Percentiles rank a stretch among this genome's conserved stretches.
Conservation (phyloP, 2,888 invertebrate genomes). For the Isoperla grammatica region DNA sequence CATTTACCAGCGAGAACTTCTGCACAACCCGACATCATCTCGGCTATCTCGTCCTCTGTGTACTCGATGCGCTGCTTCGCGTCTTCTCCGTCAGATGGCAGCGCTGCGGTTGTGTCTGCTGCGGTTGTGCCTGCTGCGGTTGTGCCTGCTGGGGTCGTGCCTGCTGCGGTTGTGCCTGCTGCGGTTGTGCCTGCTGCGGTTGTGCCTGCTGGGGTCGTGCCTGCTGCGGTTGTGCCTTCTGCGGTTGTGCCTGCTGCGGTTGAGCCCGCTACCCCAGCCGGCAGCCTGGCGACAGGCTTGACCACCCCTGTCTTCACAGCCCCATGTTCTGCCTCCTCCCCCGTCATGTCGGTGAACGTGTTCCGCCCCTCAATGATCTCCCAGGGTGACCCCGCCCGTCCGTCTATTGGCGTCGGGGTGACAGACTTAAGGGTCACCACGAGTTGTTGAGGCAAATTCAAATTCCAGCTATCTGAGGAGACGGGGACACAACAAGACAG, state of each 20-base stretch:
- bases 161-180: not conserved
- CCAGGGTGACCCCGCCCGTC: too few relatives aligned
- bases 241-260: too few relatives aligned
- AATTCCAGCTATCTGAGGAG: too few relatives aligned
- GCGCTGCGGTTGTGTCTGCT: conserved; percentile 30
- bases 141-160: not conserved
- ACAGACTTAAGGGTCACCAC: too few relatives aligned
- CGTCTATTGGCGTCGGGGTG: too few relatives aligned
- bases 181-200: not conserved
- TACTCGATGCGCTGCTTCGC: conserved; percentile 41
- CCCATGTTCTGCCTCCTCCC: conserved; percentile 31
- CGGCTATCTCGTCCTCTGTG: conserved; percentile 62
- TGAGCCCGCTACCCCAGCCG: too few relatives aligned
- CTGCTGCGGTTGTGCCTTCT: not conserved
- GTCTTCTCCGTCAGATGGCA: conserved; percentile 31
- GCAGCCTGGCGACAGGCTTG: too few relatives aligned
- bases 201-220: not conserved
- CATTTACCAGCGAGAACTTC: conserved; percentile 52
- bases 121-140: conserved; percentile 32
- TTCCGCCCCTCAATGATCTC: too few relatives aligned
- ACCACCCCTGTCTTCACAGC: too few relatives aligned
- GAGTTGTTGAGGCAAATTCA: too few relatives aligned
- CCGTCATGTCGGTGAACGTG: conserved; percentile 18
- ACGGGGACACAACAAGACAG: too few relatives aligned
- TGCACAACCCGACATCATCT: conserved; percentile 60